Percentiles rank a stretch among this genome's conserved stretches.
Conservation (phyloP, 2,888 invertebrate species). For the Cephus runcator region DNA sequence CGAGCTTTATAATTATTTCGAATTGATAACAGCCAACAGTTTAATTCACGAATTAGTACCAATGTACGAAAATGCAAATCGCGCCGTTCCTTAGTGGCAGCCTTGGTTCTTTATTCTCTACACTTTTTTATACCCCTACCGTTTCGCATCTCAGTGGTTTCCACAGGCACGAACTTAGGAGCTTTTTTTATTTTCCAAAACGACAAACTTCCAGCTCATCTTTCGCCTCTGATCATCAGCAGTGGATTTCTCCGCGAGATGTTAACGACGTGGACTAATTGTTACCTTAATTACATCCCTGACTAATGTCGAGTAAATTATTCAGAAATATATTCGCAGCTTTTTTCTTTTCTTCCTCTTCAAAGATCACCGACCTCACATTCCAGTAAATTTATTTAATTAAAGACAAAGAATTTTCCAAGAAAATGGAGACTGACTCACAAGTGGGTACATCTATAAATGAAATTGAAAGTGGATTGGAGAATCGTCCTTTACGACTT, state of each 20-base stretch:
- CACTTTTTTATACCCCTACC: not conserved
- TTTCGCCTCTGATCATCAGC: not conserved
- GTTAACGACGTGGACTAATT: not conserved
- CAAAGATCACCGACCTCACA: not conserved
- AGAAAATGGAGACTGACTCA: not conserved
- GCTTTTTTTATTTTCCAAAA: not conserved
- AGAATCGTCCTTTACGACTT: not conserved
- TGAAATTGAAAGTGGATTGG: not conserved
- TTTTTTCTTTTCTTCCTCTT: not conserved
- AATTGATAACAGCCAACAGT: not conserved
- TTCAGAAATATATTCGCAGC: not conserved
- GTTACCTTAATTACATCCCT: not conserved
- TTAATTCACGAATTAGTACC: not conserved
- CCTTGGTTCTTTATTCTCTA: not conserved
- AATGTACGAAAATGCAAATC: not conserved
- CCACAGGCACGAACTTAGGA: not conserved
- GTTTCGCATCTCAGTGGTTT: not conserved
- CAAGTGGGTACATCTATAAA: not conserved
- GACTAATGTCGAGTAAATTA: not conserved
- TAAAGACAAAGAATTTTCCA: not conserved
- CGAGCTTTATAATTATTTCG: not conserved
- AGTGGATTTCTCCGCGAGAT: not conserved
- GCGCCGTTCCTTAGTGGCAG: not conserved
- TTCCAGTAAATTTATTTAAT: not conserved
- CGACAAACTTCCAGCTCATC: not conserved